Conservation (phyloP, 2,797 vertebrate genomes). For the Hylomyscus alleni region DNA sequence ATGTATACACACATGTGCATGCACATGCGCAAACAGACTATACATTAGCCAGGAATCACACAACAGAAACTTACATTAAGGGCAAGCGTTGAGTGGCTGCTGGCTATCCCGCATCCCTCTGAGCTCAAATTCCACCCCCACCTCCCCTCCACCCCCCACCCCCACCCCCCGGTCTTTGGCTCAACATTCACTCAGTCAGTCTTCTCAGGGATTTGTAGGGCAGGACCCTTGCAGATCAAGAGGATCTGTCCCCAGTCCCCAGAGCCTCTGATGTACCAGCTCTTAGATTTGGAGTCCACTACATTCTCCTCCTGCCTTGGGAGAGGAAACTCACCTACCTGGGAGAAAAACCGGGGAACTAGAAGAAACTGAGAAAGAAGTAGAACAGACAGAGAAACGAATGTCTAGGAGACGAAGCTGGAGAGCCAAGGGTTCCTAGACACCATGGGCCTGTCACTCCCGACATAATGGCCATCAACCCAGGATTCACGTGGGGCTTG, state of each 20-base stretch:
- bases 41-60: neutral
- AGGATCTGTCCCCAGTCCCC: fast-evolving
- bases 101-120: fast-evolving
- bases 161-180: fast-evolving
- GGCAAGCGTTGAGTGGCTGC: fast-evolving
- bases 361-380: no score
- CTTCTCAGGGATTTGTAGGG: fast-evolving
- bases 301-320: neutral
- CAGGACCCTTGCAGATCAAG: fast-evolving
- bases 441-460: fast-evolving
- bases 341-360: neutral
- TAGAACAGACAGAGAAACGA: fast-evolving
- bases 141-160: no score
- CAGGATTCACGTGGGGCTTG: fast-evolving
- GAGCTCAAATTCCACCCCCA: neutral
- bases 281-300: fast-evolving
- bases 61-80: neutral
- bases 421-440: fast-evolving
- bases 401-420: fast-evolving
- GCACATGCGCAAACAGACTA: neutral
- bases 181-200: fast-evolving
- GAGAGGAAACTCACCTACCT: neutral
- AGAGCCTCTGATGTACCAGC: fast-evolving
- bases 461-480: fast-evolving
- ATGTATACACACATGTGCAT: neutral